Evolutionary conservation across 37 sponge, comb jelly and placozoan species (phyloP).

Genomic region (Mnemiopsis leidyi): DNA sequence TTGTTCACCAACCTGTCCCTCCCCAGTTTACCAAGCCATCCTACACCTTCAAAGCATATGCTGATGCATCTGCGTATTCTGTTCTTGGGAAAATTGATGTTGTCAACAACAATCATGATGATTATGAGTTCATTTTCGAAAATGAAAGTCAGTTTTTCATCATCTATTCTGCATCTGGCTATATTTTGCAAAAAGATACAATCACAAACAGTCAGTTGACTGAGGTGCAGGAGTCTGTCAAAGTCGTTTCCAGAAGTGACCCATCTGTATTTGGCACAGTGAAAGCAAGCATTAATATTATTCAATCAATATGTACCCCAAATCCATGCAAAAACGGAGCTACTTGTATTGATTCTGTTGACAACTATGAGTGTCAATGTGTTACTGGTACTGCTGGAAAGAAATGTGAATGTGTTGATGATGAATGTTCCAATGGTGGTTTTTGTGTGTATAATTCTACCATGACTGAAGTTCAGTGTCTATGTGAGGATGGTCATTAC

Average conservation of each 20-base stretch:
- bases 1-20: neutral
- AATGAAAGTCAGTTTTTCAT: neutral
- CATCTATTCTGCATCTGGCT: conserved; percentile 9
- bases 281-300: neutral
- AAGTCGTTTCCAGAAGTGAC: neutral
- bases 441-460: neutral
- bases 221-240: neutral
- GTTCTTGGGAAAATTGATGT: neutral
- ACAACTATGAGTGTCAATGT: neutral
- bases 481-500: conserved; percentile 16
- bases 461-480: neutral
- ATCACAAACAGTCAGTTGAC: neutral
- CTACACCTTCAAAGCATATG: neutral
- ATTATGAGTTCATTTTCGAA: neutral
- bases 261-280: neutral
- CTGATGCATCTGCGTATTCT: neutral
- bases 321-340: conserved; percentile 9
- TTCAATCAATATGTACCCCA: conserved; percentile 14
- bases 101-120: neutral
- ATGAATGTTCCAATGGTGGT: neutral
- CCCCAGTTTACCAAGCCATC: neutral
- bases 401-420: conserved; percentile 15
- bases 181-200: neutral
- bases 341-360: conserved; percentile 3
- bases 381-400: neutral